Evolutionary conservation across 2,797 vertebrate species (phyloP).

Genomic region (Anableps anableps): DNA sequence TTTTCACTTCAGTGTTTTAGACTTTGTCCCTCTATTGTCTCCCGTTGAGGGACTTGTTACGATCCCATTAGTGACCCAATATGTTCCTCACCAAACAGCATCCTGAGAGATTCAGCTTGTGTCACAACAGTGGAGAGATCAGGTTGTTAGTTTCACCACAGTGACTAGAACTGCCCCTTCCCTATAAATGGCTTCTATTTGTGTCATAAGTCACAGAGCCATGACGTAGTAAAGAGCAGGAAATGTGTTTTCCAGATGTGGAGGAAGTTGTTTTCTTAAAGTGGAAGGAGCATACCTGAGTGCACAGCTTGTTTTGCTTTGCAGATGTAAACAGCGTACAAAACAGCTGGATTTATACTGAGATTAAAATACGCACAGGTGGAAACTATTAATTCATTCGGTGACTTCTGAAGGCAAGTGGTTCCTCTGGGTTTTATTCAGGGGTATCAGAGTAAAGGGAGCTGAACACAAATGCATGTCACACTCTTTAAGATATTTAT

Average conservation of each 20-base stretch:
- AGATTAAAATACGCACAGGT: not conserved
- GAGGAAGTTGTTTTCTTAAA: constrained; percentile 48
- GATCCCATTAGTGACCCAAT: constrained; percentile 25
- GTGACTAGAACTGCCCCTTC: constrained; percentile 8
- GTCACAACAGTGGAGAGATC: constrained; percentile 40
- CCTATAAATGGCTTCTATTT: constrained; percentile 20
- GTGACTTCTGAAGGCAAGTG: not conserved
- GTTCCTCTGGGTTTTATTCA: not conserved
- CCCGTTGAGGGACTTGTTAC: constrained; percentile 34
- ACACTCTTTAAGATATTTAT: not conserved
- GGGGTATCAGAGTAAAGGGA: not conserved
- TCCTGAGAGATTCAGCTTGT: constrained; percentile 13
- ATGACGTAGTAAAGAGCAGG: constrained; percentile 23
- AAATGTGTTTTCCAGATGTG: constrained; percentile 62
- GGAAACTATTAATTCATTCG: not conserved
- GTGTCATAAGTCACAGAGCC: constrained; percentile 52
- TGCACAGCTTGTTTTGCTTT: constrained; percentile 12
- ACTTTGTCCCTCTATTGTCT: constrained; percentile 31
- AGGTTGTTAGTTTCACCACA: constrained; percentile 47
- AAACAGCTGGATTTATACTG: not conserved
- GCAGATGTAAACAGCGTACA: not conserved
- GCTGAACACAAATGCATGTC: not conserved
- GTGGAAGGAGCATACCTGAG: constrained; percentile 24
- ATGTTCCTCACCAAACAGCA: constrained; percentile 5
- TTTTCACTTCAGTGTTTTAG: constrained; percentile 9